A percentile compares a stretch with the other conserved stretches of the same genome.
These are phyloP conservation scores for Lithobius niger DNA, from an alignment of 1,140 invertebrate species.

Conservation along the genomic window DNA sequence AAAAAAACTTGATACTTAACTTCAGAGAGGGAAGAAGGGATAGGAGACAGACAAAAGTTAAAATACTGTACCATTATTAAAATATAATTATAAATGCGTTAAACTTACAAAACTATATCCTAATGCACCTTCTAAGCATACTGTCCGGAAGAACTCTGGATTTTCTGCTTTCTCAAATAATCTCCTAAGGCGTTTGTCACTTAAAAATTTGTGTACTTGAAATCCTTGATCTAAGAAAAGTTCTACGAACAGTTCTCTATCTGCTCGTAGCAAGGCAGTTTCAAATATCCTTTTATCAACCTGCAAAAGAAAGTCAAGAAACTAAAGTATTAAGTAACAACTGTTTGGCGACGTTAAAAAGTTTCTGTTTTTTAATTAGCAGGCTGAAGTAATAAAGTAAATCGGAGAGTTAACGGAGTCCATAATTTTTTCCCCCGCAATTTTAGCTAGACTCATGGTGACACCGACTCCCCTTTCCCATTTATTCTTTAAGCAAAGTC, in stretches of 20 bases:
- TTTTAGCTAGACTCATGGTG: no score
- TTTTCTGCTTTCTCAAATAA: conserved; percentile 30
- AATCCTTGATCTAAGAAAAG: conserved; percentile 34
- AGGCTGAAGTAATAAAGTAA: no score
- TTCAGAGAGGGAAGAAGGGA: no score
- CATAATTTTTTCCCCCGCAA: no score
- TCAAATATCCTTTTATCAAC: conserved; percentile 34
- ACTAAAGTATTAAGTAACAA: not conserved
- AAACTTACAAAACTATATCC: conserved; percentile 23
- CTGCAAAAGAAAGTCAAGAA: conserved; percentile 17
- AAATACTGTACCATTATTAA: no score
- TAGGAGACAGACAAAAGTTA: no score
- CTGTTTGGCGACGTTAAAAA: no score
- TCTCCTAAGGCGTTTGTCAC: conserved; percentile 25
- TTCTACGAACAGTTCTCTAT: conserved; percentile 35
- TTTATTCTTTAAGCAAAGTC: no score
- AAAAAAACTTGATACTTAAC: no score
- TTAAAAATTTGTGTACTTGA: conserved; percentile 31
- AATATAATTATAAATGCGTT: not conserved
- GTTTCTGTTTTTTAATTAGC: no score
- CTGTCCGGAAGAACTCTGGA: conserved; percentile 33
- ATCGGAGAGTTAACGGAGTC: no score
- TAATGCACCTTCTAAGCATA: conserved; percentile 33
- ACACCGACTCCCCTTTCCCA: no score
- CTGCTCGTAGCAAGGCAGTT: conserved; percentile 28